Percentiles rank a stretch among this genome's conserved stretches.
Conservation (phyloP, 2,797 vertebrate species). For the Darevskia mixta region DNA sequence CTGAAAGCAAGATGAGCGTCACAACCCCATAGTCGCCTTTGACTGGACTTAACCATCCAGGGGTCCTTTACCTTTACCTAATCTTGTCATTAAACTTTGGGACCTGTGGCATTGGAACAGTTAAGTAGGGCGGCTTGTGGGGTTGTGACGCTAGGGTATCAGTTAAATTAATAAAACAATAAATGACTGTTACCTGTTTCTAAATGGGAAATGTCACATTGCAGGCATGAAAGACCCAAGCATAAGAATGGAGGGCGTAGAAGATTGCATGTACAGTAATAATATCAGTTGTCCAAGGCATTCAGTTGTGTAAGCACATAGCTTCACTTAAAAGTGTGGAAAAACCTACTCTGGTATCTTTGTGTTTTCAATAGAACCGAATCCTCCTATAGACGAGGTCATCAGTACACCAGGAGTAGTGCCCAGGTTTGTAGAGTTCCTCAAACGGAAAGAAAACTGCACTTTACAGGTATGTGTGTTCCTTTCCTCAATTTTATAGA, state of each 20-base stretch:
- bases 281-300: neutral
- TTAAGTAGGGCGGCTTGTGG: too few relatives aligned
- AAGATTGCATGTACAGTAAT: neutral
- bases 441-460: slow-evolving; percentile 85
- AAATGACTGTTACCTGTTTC: neutral
- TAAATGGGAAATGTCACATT: neutral
- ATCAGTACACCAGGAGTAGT: slow-evolving; percentile 95
- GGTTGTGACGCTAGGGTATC: neutral
- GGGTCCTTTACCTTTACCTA: neutral
- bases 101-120: too few relatives aligned
- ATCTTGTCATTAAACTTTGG: too few relatives aligned
- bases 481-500: slow-evolving; percentile 18
- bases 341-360: neutral
- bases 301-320: neutral
- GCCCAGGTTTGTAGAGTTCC: slow-evolving; percentile 93
- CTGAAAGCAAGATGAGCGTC: too few relatives aligned
- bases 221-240: neutral
- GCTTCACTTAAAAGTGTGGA: neutral
- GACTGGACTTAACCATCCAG: too few relatives aligned
- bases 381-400: slow-evolving; percentile 97
- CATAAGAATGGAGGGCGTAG: neutral
- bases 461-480: slow-evolving; percentile 80
- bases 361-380: slow-evolving; percentile 85
- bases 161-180: neutral
- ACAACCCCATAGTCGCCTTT: too few relatives aligned